A percentile compares a stretch with the other conserved stretches of the same genome.
phyloP scores from a whole-genome alignment of 2,113 vertebrate species.

The Asarcornis scutulata region DNA sequence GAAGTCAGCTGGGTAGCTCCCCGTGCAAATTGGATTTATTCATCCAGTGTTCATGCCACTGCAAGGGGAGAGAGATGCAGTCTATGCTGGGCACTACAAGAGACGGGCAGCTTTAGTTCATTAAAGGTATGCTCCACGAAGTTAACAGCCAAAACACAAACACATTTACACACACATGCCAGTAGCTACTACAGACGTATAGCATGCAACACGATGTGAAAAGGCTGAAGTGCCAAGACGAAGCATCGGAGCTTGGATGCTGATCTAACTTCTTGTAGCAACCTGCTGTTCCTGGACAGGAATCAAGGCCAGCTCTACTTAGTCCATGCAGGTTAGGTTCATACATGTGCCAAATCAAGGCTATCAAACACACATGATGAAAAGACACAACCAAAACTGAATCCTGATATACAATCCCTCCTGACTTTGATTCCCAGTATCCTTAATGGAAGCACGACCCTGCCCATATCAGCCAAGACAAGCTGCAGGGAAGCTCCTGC shows the following conservation, averaged over 20 bases:
- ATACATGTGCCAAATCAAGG: not conserved
- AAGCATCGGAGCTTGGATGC: not conserved
- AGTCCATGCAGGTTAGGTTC: not conserved
- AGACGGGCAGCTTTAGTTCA: not conserved
- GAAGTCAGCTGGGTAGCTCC: not conserved
- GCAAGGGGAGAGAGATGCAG: not conserved
- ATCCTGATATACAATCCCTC: not conserved
- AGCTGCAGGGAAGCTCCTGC: not conserved
- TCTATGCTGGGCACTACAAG: not conserved
- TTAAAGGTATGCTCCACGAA: not conserved
- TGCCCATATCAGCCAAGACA: not conserved
- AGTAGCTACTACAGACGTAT: not conserved
- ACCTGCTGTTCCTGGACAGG: not conserved
- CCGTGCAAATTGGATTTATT: not conserved
- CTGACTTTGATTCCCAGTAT: not conserved
- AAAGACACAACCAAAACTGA: not conserved
- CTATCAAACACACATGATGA: not conserved
- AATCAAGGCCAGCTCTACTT: not conserved
- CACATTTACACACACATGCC: not conserved
- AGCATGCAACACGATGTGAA: slow-evolving; percentile 38
- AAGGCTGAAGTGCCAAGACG: not conserved
- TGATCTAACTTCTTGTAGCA: not conserved
- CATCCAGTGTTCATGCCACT: not conserved
- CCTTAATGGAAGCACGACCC: not conserved
- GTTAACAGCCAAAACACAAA: not conserved